Evolutionary conservation across 2,113 vertebrate genomes (phyloP), one percentile per base, ranked within the genome.

Genomic region (Coregonus clupeaformis): DNA sequence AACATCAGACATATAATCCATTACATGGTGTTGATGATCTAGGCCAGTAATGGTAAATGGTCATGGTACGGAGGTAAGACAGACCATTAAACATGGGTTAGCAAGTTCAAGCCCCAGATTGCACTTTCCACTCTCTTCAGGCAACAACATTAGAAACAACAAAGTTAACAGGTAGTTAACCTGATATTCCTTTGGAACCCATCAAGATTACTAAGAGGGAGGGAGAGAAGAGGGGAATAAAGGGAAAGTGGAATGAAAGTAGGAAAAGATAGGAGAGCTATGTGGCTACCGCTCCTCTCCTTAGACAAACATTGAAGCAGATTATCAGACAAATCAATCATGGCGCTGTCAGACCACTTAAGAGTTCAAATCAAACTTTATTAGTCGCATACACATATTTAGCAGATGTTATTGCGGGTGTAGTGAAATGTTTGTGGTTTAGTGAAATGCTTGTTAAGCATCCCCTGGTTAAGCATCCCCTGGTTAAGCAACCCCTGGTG

Each of bases 251-350:
- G 18, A 57, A 65, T 11, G 42, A 14, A 25, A 16, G 12, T 49
- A n/a, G 32, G 45, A n/a, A 60, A 36, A 76, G 72, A 79, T 71
- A 74, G 63, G 62, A 67, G 36, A 78, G 78, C 77, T 76, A 78
- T 57, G 79, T 5, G 32, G 16, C 49, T 52, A 52, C 9, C 36
- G 4, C 14, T 49, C 47, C 82, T 79, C 75, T 82, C 73, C 78
- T 83, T 59, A 81, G 75, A 49, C 71, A 30, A 32, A 47, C 27
- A 45, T 71, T 59, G 68, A 68, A 80, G 60, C 55, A 25, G 71
- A 85, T 89, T 82, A 86, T 88, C 85, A 74, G 71, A 57, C 74
- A 81, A 75, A 73, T 82, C 77, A 76, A 77, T 86, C 80, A 78
- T 71, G 27, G 80, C 82, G 77, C 72, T 36, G 60, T 22, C 45